These are phyloP conservation scores for Hippocampus kuda DNA, from an alignment of 2,797 vertebrate species.

Conservation along the genomic window DNA sequence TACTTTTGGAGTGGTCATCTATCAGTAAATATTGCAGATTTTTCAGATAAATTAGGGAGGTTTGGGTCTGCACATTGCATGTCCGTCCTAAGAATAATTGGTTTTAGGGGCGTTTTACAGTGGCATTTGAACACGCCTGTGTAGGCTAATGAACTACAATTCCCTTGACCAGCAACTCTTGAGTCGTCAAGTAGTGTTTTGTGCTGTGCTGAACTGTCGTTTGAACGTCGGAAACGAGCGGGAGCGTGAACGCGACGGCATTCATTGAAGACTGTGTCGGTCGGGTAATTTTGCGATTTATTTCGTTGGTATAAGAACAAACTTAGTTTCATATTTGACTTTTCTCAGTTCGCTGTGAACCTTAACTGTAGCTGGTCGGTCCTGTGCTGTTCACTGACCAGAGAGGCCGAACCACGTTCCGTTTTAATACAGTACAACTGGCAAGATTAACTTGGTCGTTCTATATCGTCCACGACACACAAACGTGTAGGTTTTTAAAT, in stretches of 20 bases:
- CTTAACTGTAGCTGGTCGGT: not conserved
- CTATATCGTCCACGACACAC: not conserved
- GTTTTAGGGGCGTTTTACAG: not conserved
- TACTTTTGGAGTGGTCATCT: not conserved
- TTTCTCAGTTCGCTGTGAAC: no score
- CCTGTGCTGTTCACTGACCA: not conserved
- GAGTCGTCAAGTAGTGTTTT: not conserved
- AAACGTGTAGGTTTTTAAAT: no score
- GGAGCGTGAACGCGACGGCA: constrained; percentile 29
- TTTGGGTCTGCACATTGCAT: not conserved
- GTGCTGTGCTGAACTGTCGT: constrained; percentile 14
- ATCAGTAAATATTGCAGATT: not conserved
- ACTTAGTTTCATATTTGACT: not conserved
- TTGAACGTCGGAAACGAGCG: constrained; percentile 51
- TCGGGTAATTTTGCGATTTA: constrained; percentile 22
- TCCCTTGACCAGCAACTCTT: constrained; percentile 31
- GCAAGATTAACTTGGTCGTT: not conserved
- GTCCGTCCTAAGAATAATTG: not conserved
- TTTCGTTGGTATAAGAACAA: not conserved
- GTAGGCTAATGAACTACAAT: constrained; percentile 45
- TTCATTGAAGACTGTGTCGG: constrained; percentile 10
- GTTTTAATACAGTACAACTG: not conserved
- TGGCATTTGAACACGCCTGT: not conserved
- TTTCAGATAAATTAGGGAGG: not conserved
- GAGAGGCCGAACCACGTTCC: not conserved